Conservation (phyloP, 2,113 vertebrate species). For the Dicrurus megarhynchus region DNA sequence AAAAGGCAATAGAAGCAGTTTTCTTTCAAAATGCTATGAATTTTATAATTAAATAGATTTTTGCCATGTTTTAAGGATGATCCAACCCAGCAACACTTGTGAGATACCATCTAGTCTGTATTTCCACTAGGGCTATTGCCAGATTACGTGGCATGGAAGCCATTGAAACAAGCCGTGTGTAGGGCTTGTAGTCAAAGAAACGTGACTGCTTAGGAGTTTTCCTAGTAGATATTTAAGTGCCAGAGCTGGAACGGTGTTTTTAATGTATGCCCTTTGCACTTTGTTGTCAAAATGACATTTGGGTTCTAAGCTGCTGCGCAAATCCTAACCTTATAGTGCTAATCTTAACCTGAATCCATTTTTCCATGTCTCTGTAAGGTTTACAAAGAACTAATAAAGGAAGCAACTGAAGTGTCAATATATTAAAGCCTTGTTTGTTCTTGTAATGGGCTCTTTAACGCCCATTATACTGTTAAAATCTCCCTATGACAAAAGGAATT, state of each 20-base stretch:
- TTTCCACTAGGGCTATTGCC: not conserved
- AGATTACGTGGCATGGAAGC: not conserved
- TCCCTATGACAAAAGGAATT: not conserved
- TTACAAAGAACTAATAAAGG: not conserved
- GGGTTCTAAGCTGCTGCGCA: not conserved
- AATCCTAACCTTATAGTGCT: not conserved
- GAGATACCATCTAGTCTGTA: not conserved
- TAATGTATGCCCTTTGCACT: not conserved
- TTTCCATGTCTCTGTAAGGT: not conserved
- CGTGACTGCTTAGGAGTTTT: not conserved
- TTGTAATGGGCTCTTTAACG: too few relatives aligned
- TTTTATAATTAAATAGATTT: not conserved
- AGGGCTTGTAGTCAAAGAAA: not conserved
- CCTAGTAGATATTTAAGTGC: not conserved
- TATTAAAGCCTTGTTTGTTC: not conserved
- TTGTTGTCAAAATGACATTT: not conserved
- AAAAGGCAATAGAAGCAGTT: not conserved
- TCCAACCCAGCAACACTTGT: not conserved
- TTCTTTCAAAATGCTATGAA: not conserved
- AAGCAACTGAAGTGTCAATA: not conserved
- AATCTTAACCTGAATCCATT: not conserved
- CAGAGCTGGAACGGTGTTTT: not conserved
- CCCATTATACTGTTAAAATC: not conserved
- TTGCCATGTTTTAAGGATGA: not conserved
- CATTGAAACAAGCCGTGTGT: not conserved